Evolutionary conservation across 2,797 vertebrate genomes (phyloP).

Genomic region (Meda fulgida): DNA sequence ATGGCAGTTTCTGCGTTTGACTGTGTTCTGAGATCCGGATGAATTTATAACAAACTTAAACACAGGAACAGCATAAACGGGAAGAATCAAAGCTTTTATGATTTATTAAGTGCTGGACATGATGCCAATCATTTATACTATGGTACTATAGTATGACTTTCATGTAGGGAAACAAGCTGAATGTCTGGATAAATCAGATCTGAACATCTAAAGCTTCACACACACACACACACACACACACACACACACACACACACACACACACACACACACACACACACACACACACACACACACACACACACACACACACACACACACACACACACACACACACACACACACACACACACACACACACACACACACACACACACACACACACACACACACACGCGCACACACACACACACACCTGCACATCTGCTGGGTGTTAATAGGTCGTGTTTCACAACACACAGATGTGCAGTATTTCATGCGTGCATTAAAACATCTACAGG

Average conservation of each 20-base stretch:
- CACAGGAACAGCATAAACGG: background rate
- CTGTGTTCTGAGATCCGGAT: background rate
- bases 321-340: background rate
- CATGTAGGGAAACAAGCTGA: background rate
- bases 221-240: background rate
- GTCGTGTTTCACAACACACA: background rate
- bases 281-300: background rate
- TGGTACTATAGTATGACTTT: no score
- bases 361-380: background rate
- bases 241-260: no score
- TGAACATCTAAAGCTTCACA: background rate
- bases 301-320: background rate
- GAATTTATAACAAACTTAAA: background rate
- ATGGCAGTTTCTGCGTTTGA: no score
- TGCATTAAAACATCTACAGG: background rate
- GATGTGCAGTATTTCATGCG: slow-evolving; percentile 1
- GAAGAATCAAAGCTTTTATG: background rate
- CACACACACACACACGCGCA: background rate
- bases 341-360: background rate
- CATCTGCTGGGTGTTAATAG: background rate
- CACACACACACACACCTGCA: background rate
- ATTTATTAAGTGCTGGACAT: background rate
- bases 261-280: background rate
- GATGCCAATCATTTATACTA: background rate
- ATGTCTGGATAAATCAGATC: no score